Conservation (phyloP, 2,797 vertebrate species). For the Takifugu ocellatus region DNA sequence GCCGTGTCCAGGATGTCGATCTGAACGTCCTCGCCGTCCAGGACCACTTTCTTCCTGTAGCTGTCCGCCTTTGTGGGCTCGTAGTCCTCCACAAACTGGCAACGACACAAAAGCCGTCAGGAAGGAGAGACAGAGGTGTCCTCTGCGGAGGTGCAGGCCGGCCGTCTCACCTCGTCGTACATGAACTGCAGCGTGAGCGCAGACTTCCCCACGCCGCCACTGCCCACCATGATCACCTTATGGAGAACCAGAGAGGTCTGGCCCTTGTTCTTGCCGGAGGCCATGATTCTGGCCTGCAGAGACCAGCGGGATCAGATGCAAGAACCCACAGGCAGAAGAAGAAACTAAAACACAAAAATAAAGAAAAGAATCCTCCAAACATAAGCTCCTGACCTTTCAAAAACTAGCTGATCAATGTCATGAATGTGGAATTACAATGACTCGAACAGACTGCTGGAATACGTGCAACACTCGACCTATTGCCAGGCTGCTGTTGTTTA, state of each 20-base stretch:
- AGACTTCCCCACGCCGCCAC: constrained; percentile 94
- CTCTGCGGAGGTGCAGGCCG: constrained; percentile 6
- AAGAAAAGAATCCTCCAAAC: not conserved
- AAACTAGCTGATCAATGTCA: no score
- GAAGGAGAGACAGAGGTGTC: not conserved
- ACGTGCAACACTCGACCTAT: no score
- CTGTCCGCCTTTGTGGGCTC: constrained; percentile 98
- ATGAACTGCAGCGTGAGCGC: constrained; percentile 97
- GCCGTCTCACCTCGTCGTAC: constrained; percentile 81
- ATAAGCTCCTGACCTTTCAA: no score
- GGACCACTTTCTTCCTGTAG: constrained; percentile 97
- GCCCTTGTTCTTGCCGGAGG: constrained; percentile 82
- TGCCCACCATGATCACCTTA: constrained; percentile 98
- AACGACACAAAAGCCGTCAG: not conserved
- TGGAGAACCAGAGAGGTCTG: constrained; percentile 89
- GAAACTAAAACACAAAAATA: not conserved
- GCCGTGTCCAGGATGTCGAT: constrained; percentile 98
- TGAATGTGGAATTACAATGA: no score
- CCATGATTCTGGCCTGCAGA: constrained; percentile 49
- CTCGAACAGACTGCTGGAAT: no score
- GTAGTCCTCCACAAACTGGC: constrained; percentile 97
- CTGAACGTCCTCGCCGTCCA: constrained; percentile 94
- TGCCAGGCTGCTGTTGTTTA: no score
- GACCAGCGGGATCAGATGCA: not conserved
- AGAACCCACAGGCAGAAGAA: not conserved